These are phyloP conservation scores for Oostethus manadensis DNA, from an alignment of 2,113 vertebrate genomes.

Conservation along the genomic window DNA sequence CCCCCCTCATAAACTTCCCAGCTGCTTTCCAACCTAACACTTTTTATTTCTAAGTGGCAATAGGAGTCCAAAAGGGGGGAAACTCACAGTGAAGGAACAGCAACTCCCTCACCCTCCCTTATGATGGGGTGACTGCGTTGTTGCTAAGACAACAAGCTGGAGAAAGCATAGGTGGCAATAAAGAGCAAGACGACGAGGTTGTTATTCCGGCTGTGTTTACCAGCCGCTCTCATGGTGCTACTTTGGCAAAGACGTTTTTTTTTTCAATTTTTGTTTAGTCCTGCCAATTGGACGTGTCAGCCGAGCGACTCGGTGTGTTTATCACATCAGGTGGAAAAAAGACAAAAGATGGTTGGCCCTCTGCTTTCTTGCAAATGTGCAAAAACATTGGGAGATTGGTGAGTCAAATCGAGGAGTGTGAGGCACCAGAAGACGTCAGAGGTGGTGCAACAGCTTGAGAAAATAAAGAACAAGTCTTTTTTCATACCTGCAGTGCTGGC, in stretches of 20 bases:
- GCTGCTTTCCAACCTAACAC: slow-evolving; percentile 41
- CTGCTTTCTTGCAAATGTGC: not conserved
- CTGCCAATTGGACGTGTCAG: slow-evolving; percentile 36
- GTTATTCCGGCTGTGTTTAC: slow-evolving; percentile 49
- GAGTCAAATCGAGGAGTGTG: too few relatives aligned
- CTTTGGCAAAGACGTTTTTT: slow-evolving; percentile 27
- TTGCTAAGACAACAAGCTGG: slow-evolving; percentile 69
- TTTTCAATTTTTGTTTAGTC: not conserved
- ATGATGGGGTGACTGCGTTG: slow-evolving; percentile 61
- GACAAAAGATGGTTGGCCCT: slow-evolving; percentile 8
- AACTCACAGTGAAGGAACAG: slow-evolving; percentile 43
- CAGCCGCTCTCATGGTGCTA: slow-evolving; percentile 35
- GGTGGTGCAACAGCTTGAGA: too few relatives aligned
- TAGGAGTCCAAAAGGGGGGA: slow-evolving; percentile 37
- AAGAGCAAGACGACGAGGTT: slow-evolving; percentile 35
- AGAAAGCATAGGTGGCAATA: slow-evolving; percentile 51
- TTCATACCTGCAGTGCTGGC: too few relatives aligned
- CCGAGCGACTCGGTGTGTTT: slow-evolving; percentile 33
- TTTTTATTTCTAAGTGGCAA: slow-evolving; percentile 56
- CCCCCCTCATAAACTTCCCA: slow-evolving; percentile 44
- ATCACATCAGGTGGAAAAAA: slow-evolving; percentile 17
- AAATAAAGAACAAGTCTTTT: too few relatives aligned
- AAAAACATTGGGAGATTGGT: too few relatives aligned
- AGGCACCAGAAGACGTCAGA: too few relatives aligned
- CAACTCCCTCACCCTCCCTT: slow-evolving; percentile 64